These are phyloP conservation scores for Leptinotarsa defecta DNA, from an alignment of 1,140 invertebrate species.

Conservation along the genomic window DNA sequence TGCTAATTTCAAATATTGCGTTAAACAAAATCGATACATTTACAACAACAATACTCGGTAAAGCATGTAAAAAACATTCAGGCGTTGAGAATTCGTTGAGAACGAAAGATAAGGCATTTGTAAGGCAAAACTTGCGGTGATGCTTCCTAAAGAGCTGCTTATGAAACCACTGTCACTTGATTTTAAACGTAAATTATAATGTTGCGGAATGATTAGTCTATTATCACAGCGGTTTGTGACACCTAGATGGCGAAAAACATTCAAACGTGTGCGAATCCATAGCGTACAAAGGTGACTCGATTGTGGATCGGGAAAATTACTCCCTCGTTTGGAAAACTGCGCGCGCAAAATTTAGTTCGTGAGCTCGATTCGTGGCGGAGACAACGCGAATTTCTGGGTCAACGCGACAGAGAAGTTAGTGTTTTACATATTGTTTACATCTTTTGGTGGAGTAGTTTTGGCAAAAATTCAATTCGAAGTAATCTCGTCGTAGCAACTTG, in stretches of 20 bases:
- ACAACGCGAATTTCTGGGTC: neutral
- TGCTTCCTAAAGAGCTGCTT: neutral
- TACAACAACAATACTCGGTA: neutral
- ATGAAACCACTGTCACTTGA: slow-evolving; percentile 13
- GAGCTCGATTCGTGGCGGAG: neutral
- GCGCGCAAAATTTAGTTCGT: slow-evolving; percentile 18
- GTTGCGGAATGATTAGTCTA: neutral
- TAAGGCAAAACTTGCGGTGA: slow-evolving; percentile 24
- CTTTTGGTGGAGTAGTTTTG: neutral
- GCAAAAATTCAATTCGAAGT: neutral
- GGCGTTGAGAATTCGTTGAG: slow-evolving; percentile 21
- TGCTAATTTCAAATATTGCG: neutral
- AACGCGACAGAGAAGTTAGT: neutral
- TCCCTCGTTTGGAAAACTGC: slow-evolving; percentile 18
- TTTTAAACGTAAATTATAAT: neutral
- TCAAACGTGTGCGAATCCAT: slow-evolving; percentile 24
- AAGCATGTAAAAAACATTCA: slow-evolving; percentile 6
- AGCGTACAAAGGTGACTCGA: slow-evolving; percentile 22
- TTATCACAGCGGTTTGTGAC: slow-evolving; percentile 16
- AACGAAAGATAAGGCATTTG: slow-evolving; percentile 24
- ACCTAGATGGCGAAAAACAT: slow-evolving; percentile 16
- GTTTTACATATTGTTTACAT: no score
- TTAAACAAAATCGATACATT: slow-evolving; percentile 4
- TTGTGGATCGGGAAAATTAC: slow-evolving; percentile 19
- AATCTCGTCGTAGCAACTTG: no score